phyloP scores from a whole-genome alignment of 2,888 invertebrate species.

The Acanthosoma haemorrhoidale region DNA sequence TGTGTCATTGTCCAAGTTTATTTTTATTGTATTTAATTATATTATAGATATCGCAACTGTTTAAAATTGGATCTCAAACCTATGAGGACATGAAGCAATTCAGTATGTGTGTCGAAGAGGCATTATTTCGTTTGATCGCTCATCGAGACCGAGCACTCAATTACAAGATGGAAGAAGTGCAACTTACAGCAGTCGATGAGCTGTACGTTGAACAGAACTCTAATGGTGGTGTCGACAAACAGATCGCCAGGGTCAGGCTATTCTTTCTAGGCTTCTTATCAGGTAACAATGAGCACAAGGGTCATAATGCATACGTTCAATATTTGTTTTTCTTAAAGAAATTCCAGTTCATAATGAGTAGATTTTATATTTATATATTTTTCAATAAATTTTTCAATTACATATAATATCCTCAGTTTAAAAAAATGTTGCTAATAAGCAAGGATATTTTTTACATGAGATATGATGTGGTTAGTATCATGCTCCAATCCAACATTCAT shows the following conservation, averaged over 20 bases:
- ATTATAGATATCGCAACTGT: conserved; percentile 77
- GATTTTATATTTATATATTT: too few relatives aligned
- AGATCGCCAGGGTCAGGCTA: conserved; percentile 88
- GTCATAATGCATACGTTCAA: too few relatives aligned
- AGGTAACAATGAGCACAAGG: conserved; percentile 50
- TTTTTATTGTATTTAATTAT: background rate
- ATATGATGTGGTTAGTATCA: too few relatives aligned
- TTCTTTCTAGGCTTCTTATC: conserved; percentile 95
- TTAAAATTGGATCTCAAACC: conserved; percentile 87
- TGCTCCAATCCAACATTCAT: too few relatives aligned
- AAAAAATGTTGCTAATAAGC: too few relatives aligned
- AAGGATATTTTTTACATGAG: too few relatives aligned
- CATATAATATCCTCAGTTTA: too few relatives aligned
- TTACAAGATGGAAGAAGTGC: conserved; percentile 95
- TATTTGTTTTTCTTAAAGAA: too few relatives aligned
- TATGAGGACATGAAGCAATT: conserved; percentile 90
- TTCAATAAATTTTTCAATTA: too few relatives aligned
- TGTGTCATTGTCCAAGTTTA: background rate
- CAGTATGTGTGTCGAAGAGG: conserved; percentile 86
- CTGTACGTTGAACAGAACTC: conserved; percentile 81
- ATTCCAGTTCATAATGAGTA: too few relatives aligned
- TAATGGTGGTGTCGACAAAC: conserved; percentile 76
- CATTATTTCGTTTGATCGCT: conserved; percentile 76
- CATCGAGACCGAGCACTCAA: conserved; percentile 82
- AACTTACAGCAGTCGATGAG: conserved; percentile 89